phyloP scores from a whole-genome alignment of 2,113 vertebrate genomes.

The Megaceryle torquata region DNA sequence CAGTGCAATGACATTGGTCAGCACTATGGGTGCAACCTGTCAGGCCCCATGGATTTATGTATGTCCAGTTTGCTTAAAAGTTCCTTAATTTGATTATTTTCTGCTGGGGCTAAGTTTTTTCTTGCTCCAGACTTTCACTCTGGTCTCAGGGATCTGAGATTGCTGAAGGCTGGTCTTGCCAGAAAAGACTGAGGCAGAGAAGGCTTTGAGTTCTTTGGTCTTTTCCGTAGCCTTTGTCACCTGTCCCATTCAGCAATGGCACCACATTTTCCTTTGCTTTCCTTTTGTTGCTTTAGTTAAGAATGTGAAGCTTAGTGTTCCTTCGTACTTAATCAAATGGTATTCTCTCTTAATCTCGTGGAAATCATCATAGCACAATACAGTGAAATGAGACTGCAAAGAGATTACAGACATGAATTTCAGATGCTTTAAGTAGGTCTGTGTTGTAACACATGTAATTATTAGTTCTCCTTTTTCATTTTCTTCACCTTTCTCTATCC shows the following conservation, averaged over 20 bases:
- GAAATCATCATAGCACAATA: neutral
- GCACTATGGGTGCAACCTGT: neutral
- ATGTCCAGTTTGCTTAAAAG: neutral
- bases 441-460: neutral
- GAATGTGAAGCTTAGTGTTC: neutral
- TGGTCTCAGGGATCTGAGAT: neutral
- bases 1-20: neutral
- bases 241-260: neutral
- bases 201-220: neutral
- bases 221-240: neutral
- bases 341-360: neutral
- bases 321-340: neutral
- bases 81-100: neutral
- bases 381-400: neutral
- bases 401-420: no score
- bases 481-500: neutral
- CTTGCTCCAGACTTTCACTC: neutral
- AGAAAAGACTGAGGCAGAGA: neutral
- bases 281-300: neutral
- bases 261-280: neutral
- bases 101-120: neutral
- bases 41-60: neutral
- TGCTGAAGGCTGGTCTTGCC: neutral
- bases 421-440: neutral
- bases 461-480: neutral